These are phyloP conservation scores for Atrichornis clamosus DNA, from an alignment of 2,113 vertebrate genomes.

Conservation along the genomic window DNA sequence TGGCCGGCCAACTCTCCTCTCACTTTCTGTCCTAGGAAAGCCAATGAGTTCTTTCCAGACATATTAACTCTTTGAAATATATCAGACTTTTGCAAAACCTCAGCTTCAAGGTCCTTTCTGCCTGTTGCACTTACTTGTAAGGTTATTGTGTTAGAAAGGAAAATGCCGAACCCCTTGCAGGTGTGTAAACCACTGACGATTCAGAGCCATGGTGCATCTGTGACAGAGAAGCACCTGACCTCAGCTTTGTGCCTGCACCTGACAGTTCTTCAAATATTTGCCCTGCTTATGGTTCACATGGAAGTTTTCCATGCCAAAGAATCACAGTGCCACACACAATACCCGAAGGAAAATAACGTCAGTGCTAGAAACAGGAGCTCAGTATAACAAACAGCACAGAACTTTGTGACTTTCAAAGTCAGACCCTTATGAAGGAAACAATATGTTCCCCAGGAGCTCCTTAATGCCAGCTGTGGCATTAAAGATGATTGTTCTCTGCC, in stretches of 20 bases:
- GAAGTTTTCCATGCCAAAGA: background rate
- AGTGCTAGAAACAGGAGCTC: background rate
- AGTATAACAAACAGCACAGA: background rate
- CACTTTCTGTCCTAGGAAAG: background rate
- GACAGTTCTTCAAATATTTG: background rate
- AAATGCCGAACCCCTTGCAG: background rate
- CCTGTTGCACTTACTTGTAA: background rate
- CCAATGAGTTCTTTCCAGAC: background rate
- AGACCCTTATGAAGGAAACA: background rate
- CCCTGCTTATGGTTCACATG: background rate
- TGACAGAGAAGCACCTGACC: background rate
- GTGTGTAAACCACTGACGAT: background rate
- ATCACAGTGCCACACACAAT: background rate
- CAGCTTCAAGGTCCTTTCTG: background rate
- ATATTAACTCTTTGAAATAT: background rate
- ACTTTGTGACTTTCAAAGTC: background rate
- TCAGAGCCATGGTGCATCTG: background rate
- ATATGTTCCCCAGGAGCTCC: background rate
- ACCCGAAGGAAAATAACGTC: background rate
- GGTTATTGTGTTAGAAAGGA: background rate
- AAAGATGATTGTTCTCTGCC: background rate
- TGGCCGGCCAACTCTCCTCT: background rate
- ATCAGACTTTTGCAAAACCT: background rate
- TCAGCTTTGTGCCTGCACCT: background rate
- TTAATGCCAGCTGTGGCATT: background rate